These are phyloP conservation scores for Lipophrys pholis DNA, from an alignment of 2,113 vertebrate genomes.

Conservation along the genomic window DNA sequence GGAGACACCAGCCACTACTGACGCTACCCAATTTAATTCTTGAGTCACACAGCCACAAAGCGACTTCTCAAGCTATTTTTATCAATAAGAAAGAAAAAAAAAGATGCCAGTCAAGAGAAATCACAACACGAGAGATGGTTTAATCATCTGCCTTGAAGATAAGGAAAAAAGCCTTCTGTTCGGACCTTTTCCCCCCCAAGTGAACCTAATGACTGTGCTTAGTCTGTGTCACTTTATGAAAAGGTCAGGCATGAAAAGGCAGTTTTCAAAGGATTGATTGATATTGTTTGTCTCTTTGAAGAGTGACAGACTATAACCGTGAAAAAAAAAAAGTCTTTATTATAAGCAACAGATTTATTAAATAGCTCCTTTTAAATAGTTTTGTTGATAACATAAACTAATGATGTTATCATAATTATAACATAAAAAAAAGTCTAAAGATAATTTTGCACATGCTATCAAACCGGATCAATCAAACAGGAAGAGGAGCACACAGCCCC, in stretches of 20 bases:
- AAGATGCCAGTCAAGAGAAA: conserved; percentile 32
- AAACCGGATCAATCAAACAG: conserved; percentile 58
- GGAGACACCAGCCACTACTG: conserved; percentile 13
- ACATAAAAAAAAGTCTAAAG: not conserved
- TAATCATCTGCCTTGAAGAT: conserved; percentile 5
- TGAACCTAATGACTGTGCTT: not conserved
- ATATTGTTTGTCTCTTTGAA: not conserved
- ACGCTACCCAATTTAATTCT: conserved; percentile 14
- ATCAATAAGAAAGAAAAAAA: conserved; percentile 16
- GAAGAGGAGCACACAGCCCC: conserved; percentile 41
- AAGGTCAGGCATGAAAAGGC: not conserved
- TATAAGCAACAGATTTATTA: not conserved
- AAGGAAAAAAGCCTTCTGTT: conserved; percentile 22
- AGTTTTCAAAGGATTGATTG: not conserved
- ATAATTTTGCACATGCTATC: conserved; percentile 41
- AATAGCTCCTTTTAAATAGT: not conserved
- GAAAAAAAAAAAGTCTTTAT: not conserved
- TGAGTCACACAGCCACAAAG: conserved; percentile 18
- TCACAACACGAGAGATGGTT: conserved; percentile 14
- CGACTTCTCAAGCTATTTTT: conserved; percentile 23
- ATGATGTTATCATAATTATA: conserved; percentile 26
- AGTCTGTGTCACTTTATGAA: not conserved
- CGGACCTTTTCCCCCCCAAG: conserved; percentile 8
- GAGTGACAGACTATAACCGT: not conserved
- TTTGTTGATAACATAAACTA: not conserved